Conservation (phyloP, 37 sponge, comb jelly and placozoan genomes). For the Beroe forskalii region DNA sequence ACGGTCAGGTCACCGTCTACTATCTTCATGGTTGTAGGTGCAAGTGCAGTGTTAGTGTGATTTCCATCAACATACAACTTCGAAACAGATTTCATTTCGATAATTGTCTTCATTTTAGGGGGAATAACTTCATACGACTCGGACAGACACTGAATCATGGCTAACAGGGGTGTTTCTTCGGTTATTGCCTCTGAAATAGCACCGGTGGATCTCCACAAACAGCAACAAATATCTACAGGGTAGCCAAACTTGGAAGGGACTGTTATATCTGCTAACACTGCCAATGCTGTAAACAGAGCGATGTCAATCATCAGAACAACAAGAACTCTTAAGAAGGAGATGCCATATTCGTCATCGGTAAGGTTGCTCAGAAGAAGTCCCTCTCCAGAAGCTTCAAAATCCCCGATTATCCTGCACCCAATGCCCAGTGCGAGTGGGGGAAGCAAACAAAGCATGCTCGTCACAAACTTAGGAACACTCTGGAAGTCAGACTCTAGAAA, state of each 20-base stretch:
- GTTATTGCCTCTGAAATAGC: too few relatives aligned
- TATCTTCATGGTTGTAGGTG: not conserved
- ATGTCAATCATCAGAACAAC: not conserved
- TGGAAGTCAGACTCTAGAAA: slow-evolving; percentile 13
- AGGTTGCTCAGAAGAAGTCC: not conserved
- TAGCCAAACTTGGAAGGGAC: too few relatives aligned
- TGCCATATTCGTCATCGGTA: not conserved
- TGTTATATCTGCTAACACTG: too few relatives aligned
- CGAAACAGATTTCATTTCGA: not conserved
- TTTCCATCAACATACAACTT: not conserved
- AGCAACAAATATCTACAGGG: too few relatives aligned
- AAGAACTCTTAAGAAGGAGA: slow-evolving; percentile 11
- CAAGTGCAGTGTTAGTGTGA: not conserved
- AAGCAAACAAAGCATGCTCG: not conserved
- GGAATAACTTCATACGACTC: too few relatives aligned
- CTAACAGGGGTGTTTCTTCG: too few relatives aligned
- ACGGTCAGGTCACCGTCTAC: slow-evolving; percentile 4
- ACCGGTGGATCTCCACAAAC: too few relatives aligned
- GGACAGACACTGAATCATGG: too few relatives aligned
- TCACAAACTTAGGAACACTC: not conserved
- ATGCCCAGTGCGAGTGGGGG: slow-evolving; percentile 46
- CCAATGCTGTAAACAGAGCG: not conserved
- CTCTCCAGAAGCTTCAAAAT: not conserved
- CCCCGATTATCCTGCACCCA: slow-evolving; percentile 13
- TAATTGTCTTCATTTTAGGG: too few relatives aligned